These are phyloP conservation scores for Charina bottae DNA, from an alignment of 2,113 vertebrate species.

Conservation along the genomic window DNA sequence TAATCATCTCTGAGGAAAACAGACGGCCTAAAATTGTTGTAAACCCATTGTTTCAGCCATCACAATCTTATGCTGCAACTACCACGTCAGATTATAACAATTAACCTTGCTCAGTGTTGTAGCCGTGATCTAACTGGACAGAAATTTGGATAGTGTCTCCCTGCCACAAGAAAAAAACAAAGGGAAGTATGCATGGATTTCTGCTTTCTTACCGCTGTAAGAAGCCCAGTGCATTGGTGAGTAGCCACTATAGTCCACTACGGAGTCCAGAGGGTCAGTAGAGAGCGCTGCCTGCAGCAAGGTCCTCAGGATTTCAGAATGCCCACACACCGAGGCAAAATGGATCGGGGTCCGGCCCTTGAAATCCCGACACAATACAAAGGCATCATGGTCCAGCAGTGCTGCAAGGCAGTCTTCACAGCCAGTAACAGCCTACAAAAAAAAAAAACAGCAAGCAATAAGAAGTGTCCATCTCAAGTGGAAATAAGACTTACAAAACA, in stretches of 20 bases:
- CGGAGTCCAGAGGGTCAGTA: slow-evolving; percentile 88
- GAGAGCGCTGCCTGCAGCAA: slow-evolving; percentile 85
- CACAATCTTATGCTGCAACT: not conserved
- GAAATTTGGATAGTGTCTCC: not conserved
- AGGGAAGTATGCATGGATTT: not conserved
- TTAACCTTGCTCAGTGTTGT: not conserved
- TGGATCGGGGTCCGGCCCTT: slow-evolving; percentile 90
- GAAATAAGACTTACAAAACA: not conserved
- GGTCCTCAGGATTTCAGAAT: slow-evolving; percentile 79
- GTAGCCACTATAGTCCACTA: slow-evolving; percentile 91
- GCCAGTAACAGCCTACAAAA: slow-evolving; percentile 83
- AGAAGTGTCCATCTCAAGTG: not conserved
- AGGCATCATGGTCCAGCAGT: slow-evolving; percentile 92
- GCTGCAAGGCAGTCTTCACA: slow-evolving; percentile 88
- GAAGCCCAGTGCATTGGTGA: slow-evolving; percentile 96
- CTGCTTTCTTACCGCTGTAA: slow-evolving; percentile 83
- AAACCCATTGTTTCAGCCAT: not conserved
- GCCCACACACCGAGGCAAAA: slow-evolving; percentile 88
- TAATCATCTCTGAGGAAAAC: not conserved
- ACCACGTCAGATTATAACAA: not conserved
- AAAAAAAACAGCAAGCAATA: not conserved
- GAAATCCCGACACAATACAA: slow-evolving; percentile 89
- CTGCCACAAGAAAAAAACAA: not conserved
- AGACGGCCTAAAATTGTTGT: not conserved
- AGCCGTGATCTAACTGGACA: not conserved